These are phyloP conservation scores for Triplophysa yarkandensis DNA, from an alignment of 2,797 vertebrate genomes.

Conservation along the genomic window DNA sequence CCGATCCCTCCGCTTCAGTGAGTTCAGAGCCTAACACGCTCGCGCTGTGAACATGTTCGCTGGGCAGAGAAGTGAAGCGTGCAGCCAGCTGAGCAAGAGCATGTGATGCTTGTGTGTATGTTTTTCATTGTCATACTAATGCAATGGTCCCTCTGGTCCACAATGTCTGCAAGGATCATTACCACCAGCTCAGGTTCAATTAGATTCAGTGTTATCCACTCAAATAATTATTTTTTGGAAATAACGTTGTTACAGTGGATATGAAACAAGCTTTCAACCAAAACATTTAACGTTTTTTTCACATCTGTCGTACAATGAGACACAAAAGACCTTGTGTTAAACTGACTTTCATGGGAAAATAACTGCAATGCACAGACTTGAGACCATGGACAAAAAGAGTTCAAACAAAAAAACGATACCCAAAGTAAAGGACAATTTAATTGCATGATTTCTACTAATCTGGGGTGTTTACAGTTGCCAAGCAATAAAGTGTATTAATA, in stretches of 20 bases:
- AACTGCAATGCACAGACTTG: neutral
- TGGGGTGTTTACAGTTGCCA: neutral
- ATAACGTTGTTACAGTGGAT: neutral
- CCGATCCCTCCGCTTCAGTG: slow-evolving; percentile 40
- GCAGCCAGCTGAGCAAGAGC: slow-evolving; percentile 50
- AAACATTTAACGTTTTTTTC: neutral
- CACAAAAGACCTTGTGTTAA: neutral
- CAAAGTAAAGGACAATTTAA: too few relatives aligned
- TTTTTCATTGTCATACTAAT: slow-evolving; percentile 46
- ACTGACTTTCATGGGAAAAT: neutral
- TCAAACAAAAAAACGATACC: too few relatives aligned
- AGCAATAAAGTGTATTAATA: neutral
- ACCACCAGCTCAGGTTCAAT: slow-evolving; percentile 16
- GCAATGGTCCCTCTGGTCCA: slow-evolving; percentile 54
- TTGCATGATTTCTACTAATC: too few relatives aligned
- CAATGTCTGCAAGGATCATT: slow-evolving; percentile 51
- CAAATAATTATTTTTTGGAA: neutral
- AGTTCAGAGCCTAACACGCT: slow-evolving; percentile 42
- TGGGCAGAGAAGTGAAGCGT: slow-evolving; percentile 41
- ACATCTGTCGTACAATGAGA: neutral
- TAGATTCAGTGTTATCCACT: neutral
- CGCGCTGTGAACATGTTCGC: slow-evolving; percentile 42
- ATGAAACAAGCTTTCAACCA: neutral
- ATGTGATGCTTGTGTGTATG: slow-evolving; percentile 31
- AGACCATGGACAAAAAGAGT: neutral